A percentile compares a stretch with the other conserved stretches of the same genome.
phyloP scores from a whole-genome alignment of 1,140 invertebrate genomes.

The Pentalonia nigronervosa region DNA sequence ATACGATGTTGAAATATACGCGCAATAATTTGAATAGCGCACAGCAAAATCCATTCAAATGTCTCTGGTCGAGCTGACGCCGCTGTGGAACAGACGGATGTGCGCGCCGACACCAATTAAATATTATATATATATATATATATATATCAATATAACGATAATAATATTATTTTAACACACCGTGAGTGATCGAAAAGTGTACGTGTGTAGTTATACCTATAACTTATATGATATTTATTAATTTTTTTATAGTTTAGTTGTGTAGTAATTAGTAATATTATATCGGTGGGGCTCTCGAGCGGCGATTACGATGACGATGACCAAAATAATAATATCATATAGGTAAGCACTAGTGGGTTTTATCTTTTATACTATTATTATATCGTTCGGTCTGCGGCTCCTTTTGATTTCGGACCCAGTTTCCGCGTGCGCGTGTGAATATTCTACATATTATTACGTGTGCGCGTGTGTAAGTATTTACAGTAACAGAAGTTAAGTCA shows the following conservation, averaged over 20 bases:
- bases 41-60: not conserved
- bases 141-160: not conserved
- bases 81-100: not conserved
- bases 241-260: not conserved
- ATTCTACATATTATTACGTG: not conserved
- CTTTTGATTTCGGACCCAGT: constrained; percentile 2
- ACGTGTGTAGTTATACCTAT: not conserved
- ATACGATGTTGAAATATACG: not conserved
- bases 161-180: not conserved
- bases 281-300: not conserved
- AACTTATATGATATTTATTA: not conserved
- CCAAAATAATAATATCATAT: not conserved
- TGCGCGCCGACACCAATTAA: not conserved
- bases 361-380: not conserved
- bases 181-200: not conserved
- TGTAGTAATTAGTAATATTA: not conserved
- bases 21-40: not conserved
- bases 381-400: not conserved
- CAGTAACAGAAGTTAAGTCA: constrained; percentile 39
- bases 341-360: not conserved
- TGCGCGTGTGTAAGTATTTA: not conserved
- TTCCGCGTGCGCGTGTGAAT: not conserved
- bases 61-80: not conserved
- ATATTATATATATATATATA: too few species aligned
- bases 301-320: not conserved